A percentile compares a stretch with the other conserved stretches of the same genome.
Conservation (phyloP, 2,797 vertebrate genomes). For the Hippopotamyrus pictus region DNA sequence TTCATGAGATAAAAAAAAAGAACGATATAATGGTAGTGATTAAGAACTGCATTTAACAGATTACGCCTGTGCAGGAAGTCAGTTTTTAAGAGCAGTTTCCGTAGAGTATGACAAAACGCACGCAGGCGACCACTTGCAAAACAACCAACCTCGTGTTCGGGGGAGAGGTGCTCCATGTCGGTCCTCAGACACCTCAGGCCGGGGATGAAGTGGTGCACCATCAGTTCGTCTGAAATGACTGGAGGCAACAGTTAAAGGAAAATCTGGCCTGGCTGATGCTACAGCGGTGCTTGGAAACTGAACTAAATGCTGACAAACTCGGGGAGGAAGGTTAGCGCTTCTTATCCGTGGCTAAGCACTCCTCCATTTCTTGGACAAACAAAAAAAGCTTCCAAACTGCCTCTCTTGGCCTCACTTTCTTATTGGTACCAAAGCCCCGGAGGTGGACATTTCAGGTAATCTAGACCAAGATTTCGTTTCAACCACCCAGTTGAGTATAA, state of each 20-base stretch:
- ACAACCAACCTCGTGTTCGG: constrained; percentile 86
- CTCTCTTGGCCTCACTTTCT: neutral
- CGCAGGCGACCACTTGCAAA: neutral
- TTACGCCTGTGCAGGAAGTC: neutral
- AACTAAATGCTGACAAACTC: neutral
- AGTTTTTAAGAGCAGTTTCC: neutral
- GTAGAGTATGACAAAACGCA: no score
- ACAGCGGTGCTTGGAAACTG: neutral
- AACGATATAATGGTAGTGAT: neutral
- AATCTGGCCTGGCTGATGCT: neutral
- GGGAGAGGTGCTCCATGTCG: constrained; percentile 97
- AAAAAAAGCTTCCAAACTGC: neutral
- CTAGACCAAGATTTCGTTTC: neutral
- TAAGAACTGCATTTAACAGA: neutral
- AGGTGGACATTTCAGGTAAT: neutral
- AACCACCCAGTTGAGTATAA: neutral
- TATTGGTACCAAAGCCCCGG: neutral
- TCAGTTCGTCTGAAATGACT: constrained; percentile 99
- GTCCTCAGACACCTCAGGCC: constrained; percentile 88
- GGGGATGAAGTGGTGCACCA: constrained; percentile 96
- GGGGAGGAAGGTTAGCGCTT: neutral
- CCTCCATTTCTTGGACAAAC: neutral
- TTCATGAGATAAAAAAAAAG: neutral
- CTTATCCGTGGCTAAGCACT: neutral
- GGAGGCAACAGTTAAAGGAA: constrained; percentile 55